A percentile compares a stretch with the other conserved stretches of the same genome.
These are phyloP conservation scores for Drosophila rufa DNA, from an alignment of 1,140 invertebrate species.

Conservation along the genomic window DNA sequence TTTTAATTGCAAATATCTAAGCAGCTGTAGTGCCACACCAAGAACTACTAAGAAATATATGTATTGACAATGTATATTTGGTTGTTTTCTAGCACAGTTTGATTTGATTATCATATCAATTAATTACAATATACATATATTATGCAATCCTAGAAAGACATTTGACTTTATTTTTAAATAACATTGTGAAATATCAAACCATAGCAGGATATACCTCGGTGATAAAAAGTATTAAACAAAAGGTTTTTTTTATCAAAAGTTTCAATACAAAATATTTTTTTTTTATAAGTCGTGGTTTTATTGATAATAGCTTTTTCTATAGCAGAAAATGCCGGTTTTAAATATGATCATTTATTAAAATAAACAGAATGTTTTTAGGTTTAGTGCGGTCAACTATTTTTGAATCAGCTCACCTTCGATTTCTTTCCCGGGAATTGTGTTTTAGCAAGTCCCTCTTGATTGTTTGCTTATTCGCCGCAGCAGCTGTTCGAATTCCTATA, in stretches of 20 bases:
- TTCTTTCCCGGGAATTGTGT: slow-evolving; percentile 12
- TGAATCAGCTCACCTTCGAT: slow-evolving; percentile 3
- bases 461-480: slow-evolving; percentile 54
- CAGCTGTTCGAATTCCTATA: slow-evolving; percentile 72
- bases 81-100: neutral
- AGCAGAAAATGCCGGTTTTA: neutral
- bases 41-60: neutral
- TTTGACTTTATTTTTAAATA: neutral
- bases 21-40: neutral
- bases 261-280: neutral
- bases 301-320: neutral
- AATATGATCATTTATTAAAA: slow-evolving; percentile 35
- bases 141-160: neutral
- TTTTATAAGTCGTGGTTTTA: slow-evolving; percentile 33
- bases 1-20: neutral
- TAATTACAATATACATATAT: neutral
- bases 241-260: neutral
- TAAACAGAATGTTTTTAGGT: slow-evolving; percentile 17
- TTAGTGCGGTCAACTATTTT: slow-evolving; percentile 19
- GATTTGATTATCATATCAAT: slow-evolving; percentile 1
- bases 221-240: neutral
- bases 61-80: no score
- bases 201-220: neutral
- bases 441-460: slow-evolving; percentile 26
- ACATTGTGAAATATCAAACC: slow-evolving; percentile 20